Evolutionary conservation across 35 echinoderm and acorn worm species (phyloP), one percentile per base, ranked within the genome.

Genomic region (Patiria miniata): DNA sequence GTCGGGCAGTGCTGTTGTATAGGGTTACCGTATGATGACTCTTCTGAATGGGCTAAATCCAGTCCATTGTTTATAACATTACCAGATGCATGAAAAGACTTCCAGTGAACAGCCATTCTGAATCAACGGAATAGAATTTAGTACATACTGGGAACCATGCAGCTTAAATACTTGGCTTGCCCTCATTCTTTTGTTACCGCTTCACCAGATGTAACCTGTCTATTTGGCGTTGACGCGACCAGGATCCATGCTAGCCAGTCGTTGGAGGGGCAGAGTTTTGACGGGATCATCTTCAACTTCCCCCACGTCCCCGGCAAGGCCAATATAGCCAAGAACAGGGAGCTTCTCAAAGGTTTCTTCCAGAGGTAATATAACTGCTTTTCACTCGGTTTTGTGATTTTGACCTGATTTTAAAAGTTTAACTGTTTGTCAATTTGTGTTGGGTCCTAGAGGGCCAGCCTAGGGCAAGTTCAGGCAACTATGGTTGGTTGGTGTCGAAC

Each of bases 221-320:
- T 99, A 7, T 94, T 61, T 87, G 89, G 69, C 22, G 83, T 99
- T 3, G 96, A 99, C 94, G 96, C 96, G 23, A 94, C 96, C 14
- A 86, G 81, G 32, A 58, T 99, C 29, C 79, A 90, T 32, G 23
- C 76, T 7, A 83, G 34, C 39, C n/a, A 16, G 18, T 29, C 40
- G 4, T 18, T 87, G 39, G 69, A 87, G 57, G 65, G 65, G 38
- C 79, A 39, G 15, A n/a, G 61, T 0, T 99, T 92, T 85, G 87
- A 92, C 40, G 82, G 52, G 36, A 87, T 99, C 56, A 90, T 99
- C 78, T 99, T 99, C 79, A 94, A 99, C 55, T 99, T 99, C 81
- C 96, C 96, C 36, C 96, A 99, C 78, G 78, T 92, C 39, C 86
- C 86, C 40, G 86, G 96, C 16, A 99, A 99, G 51, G 87, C 68